A percentile compares a stretch with the other conserved stretches of the same genome.
phyloP scores from a whole-genome alignment of 2,888 invertebrate genomes.

The Flabesymbios commensalis region DNA sequence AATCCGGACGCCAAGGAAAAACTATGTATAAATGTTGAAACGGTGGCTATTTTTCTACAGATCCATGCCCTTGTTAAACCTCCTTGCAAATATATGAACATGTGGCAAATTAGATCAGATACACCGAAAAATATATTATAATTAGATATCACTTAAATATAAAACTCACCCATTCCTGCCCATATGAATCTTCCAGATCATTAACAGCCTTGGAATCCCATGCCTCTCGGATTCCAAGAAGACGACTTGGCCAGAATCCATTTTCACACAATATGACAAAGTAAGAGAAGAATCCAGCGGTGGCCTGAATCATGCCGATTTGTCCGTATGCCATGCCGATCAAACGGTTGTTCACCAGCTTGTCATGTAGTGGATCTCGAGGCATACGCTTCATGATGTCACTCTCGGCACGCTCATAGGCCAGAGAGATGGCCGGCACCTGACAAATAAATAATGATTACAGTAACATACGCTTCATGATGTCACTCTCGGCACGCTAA shows the following conservation, averaged over 20 bases:
- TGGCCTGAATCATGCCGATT: constrained; percentile 99
- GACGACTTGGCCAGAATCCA: constrained; percentile 86
- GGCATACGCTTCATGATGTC: constrained; percentile 92
- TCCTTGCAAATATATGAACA: no score
- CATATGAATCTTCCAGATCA: constrained; percentile 86
- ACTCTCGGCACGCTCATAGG: constrained; percentile 70
- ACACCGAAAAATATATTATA: no score
- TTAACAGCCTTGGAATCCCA: constrained; percentile 99
- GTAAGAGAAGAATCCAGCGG: constrained; percentile 99
- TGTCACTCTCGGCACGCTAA: constrained; percentile 87
- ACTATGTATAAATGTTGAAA: no score
- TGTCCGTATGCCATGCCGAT: constrained; percentile 99
- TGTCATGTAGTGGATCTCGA: constrained; percentile 79
- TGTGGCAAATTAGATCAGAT: no score
- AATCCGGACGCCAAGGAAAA: no score
- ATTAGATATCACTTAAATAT: no score
- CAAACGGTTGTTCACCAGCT: constrained; percentile 83
- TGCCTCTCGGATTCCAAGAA: constrained; percentile 93
- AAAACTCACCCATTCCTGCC: constrained; percentile 29
- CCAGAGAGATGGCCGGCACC: constrained; percentile 59
- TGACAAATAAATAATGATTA: no score
- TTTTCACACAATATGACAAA: constrained; percentile 99
- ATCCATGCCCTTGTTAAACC: no score
- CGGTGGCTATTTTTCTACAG: no score
- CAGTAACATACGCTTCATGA: constrained; percentile 89